phyloP scores from a whole-genome alignment of 2,113 vertebrate species.

The Gnathonemus echidnorhynchus region DNA sequence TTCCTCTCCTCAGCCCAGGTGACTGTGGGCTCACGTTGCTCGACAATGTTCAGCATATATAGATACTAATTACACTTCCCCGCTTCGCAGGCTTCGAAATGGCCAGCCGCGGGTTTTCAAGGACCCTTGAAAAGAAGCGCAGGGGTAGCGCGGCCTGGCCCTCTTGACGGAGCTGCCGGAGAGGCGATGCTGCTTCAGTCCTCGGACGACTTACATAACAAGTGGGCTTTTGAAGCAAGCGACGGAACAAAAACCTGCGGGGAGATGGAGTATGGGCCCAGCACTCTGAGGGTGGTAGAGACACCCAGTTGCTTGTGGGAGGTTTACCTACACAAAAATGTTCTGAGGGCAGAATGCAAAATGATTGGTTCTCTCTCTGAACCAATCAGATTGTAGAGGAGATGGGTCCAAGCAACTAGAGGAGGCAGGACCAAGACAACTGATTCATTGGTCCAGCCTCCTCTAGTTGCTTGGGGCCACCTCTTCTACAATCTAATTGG shows the following conservation, averaged over 20 bases:
- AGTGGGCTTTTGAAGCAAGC: neutral
- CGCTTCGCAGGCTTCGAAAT: neutral
- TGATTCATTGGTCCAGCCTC: neutral
- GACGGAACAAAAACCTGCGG: neutral
- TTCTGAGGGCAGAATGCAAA: neutral
- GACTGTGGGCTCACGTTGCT: neutral
- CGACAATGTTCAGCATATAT: neutral
- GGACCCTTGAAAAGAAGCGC: neutral
- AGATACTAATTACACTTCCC: neutral
- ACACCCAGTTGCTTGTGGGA: neutral
- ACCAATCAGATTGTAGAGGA: neutral
- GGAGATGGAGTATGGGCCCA: neutral
- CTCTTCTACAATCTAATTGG: neutral
- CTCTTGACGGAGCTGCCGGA: neutral
- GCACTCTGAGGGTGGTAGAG: neutral
- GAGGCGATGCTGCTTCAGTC: neutral
- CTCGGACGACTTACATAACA: neutral
- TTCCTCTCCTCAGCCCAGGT: neutral
- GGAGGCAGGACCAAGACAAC: neutral
- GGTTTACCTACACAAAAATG: neutral
- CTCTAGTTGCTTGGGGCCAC: neutral
- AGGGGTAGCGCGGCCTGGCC: neutral
- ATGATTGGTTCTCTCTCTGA: neutral
- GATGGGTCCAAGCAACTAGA: neutral
- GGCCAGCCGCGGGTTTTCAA: neutral